phyloP scores from a whole-genome alignment of 2,113 vertebrate species.

The Sceloporus undulatus region DNA sequence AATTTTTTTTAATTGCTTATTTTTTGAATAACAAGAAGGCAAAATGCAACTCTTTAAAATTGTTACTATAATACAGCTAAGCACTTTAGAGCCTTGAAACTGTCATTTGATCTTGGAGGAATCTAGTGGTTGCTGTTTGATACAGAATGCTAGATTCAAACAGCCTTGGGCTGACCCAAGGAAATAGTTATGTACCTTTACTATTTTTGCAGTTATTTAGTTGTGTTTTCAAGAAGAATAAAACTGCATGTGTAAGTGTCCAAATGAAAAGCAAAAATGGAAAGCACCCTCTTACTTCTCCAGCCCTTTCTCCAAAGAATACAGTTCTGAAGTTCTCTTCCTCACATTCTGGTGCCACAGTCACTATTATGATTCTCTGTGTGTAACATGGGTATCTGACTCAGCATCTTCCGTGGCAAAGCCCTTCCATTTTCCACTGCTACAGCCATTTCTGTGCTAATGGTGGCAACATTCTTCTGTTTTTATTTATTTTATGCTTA shows the following conservation, averaged over 20 bases:
- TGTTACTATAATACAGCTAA: no score
- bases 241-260: neutral
- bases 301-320: neutral
- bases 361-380: no score
- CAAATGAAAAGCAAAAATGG: neutral
- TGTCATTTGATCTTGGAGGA: no score
- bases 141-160: neutral
- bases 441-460: neutral
- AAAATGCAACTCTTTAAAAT: no score
- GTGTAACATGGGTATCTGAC: no score
- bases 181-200: neutral
- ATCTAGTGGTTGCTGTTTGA: no score
- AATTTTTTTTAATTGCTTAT: no score
- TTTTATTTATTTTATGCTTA: neutral
- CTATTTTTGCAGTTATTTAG: neutral
- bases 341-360: no score
- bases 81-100: no score
- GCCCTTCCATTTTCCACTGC: no score
- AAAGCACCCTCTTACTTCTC: neutral
- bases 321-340: neutral
- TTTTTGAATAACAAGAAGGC: no score
- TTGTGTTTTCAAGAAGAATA: neutral
- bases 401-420: no score
- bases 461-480: neutral
- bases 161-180: neutral